A percentile compares a stretch with the other conserved stretches of the same genome.
phyloP scores from a whole-genome alignment of 37 sponge, comb jelly and placozoan genomes.

The Ephydatia muelleri region DNA sequence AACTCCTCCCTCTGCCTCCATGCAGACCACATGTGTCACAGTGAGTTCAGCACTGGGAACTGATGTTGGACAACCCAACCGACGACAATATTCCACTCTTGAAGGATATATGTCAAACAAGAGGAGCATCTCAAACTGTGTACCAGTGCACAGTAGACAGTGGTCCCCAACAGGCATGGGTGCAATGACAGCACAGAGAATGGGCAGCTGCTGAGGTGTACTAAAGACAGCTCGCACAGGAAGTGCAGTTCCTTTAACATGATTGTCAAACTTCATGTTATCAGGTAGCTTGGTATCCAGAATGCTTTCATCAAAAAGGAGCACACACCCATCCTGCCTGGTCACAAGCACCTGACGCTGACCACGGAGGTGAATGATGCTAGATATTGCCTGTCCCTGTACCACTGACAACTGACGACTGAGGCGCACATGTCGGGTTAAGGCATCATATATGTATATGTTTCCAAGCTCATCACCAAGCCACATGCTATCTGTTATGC shows the following conservation, averaged over 20 bases:
- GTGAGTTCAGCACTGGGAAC: constrained; percentile 2
- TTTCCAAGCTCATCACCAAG: constrained; percentile 70
- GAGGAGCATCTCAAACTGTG: constrained; percentile 43
- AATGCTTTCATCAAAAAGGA: constrained; percentile 63
- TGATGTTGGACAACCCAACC: constrained; percentile 21
- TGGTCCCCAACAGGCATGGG: not conserved
- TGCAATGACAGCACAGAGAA: constrained; percentile 21
- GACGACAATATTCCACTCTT: constrained; percentile 32
- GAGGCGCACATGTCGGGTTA: constrained; percentile 41
- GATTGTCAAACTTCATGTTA: constrained; percentile 47
- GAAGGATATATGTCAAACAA: constrained; percentile 23
- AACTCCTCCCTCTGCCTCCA: not conserved
- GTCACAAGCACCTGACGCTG: constrained; percentile 47
- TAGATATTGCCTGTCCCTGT: constrained; percentile 44
- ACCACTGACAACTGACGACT: constrained; percentile 54
- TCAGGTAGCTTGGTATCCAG: constrained; percentile 47
- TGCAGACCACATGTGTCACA: constrained; percentile 22
- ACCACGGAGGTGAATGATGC: constrained; percentile 38
- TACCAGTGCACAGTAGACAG: constrained; percentile 49
- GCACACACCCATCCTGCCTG: constrained; percentile 61
- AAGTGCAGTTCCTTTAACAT: constrained; percentile 37
- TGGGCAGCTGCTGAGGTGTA: constrained; percentile 43
- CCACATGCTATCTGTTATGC: constrained; percentile 76
- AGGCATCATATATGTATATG: constrained; percentile 55
- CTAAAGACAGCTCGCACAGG: constrained; percentile 63